Conservation (phyloP, 2,113 vertebrate genomes). For the Nothobranchius furzeri region DNA sequence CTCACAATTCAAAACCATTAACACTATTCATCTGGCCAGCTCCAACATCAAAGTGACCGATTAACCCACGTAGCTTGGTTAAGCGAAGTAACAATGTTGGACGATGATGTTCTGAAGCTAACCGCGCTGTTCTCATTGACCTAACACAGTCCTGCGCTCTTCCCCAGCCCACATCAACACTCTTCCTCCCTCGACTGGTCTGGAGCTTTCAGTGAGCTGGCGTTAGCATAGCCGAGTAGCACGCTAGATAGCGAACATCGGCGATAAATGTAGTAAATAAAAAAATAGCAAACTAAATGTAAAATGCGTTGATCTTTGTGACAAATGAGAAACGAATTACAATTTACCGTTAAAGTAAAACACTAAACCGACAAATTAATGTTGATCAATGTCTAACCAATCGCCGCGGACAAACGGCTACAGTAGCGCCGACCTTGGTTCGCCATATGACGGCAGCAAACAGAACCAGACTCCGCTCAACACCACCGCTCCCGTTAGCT, state of each 20-base stretch:
- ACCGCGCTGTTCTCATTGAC: slow-evolving; percentile 46
- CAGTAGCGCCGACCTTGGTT: slow-evolving; percentile 57
- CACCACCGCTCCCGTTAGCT: slow-evolving; percentile 39
- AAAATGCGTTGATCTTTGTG: not conserved
- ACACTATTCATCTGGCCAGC: slow-evolving; percentile 65
- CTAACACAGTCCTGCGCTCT: slow-evolving; percentile 43
- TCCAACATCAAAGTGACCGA: slow-evolving; percentile 43
- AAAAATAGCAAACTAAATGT: not conserved
- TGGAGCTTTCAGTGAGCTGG: slow-evolving; percentile 60
- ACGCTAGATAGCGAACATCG: slow-evolving; percentile 42
- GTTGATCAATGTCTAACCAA: not conserved
- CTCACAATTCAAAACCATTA: slow-evolving; percentile 53
- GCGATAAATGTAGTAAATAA: slow-evolving; percentile 18
- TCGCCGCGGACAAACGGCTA: slow-evolving; percentile 21
- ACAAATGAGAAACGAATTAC: not conserved
- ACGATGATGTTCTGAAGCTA: slow-evolving; percentile 21
- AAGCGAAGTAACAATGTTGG: not conserved
- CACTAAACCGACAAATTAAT: slow-evolving; percentile 13
- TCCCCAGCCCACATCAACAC: slow-evolving; percentile 63
- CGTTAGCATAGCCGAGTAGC: slow-evolving; percentile 65
- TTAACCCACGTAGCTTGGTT: slow-evolving; percentile 28
- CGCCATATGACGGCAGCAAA: slow-evolving; percentile 35
- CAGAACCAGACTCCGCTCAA: slow-evolving; percentile 31
- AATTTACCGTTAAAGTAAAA: not conserved
- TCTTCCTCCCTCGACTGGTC: slow-evolving; percentile 67